Percentiles rank a stretch among this genome's conserved stretches.
Evolutionary conservation across 2,888 invertebrate species (phyloP).

Genomic region (Phasia obesa): DNA sequence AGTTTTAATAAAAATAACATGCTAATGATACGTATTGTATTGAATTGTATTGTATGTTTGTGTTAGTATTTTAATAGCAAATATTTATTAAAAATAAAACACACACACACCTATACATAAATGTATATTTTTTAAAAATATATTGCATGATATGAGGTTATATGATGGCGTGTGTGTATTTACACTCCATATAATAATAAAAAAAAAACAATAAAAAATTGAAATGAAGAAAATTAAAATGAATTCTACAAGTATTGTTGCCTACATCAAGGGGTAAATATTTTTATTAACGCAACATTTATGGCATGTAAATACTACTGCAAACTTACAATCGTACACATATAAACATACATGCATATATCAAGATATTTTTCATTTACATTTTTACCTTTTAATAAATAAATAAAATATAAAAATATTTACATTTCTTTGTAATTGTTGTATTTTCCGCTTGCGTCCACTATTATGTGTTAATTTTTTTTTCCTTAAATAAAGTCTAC

Average conservation of each 20-base stretch:
- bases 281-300: constrained; percentile 57
- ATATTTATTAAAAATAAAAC: constrained; percentile 43
- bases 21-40: not conserved
- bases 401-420: not conserved
- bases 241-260: constrained; percentile 34
- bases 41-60: not conserved
- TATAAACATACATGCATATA: not conserved
- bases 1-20: constrained; percentile 20
- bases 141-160: not conserved
- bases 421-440: not conserved
- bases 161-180: not conserved
- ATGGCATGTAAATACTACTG: constrained; percentile 43
- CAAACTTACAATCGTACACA: not conserved
- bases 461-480: not conserved
- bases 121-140: not conserved
- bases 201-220: constrained; percentile 14
- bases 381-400: no score
- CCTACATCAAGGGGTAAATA: constrained; percentile 39
- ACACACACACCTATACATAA: not conserved
- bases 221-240: constrained; percentile 18
- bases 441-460: not conserved
- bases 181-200: not conserved
- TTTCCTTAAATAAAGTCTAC: constrained; percentile 13
- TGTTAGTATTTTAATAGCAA: constrained; percentile 22
- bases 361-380: constrained; percentile 16